Evolutionary conservation across 2,888 invertebrate species (phyloP).

Genomic region (Linnaemya tessellans): DNA sequence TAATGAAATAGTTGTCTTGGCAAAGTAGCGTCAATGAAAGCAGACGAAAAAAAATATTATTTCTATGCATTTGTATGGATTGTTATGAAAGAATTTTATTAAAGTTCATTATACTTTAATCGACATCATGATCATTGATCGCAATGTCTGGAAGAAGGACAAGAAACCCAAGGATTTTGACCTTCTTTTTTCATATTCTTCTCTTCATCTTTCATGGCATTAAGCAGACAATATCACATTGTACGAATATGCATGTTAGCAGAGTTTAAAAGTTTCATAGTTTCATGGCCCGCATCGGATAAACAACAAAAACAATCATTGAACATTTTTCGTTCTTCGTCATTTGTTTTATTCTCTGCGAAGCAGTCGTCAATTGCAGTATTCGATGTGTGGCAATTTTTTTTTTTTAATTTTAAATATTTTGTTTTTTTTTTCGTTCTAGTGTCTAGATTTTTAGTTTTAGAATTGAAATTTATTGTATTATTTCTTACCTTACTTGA

Average conservation of each 20-base stretch:
- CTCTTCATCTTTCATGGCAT: conserved; percentile 48
- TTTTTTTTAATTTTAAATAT: conserved; percentile 4
- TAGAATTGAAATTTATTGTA: conserved; percentile 22
- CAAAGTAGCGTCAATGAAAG: conserved; percentile 14
- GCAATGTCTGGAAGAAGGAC: conserved; percentile 77
- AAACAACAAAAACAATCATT: conserved; percentile 39
- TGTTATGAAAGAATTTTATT: conserved; percentile 12
- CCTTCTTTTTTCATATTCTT: conserved; percentile 75
- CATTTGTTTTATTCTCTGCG: conserved; percentile 3
- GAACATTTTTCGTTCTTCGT: conserved; percentile 18
- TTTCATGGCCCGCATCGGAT: neutral
- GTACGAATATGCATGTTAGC: neutral
- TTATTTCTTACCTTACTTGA: conserved; percentile 46
- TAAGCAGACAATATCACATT: conserved; percentile 34
- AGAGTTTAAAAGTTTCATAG: conserved; percentile 48
- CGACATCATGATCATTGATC: conserved; percentile 37
- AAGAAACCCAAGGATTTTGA: conserved; percentile 82
- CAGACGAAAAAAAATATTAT: conserved; percentile 5
- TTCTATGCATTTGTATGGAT: conserved; percentile 24
- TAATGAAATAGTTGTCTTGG: conserved; percentile 19
- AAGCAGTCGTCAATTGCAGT: conserved; percentile 8
- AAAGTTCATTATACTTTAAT: conserved; percentile 39
- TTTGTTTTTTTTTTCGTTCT: neutral
- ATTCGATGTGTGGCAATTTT: conserved; percentile 15
- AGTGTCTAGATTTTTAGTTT: conserved; percentile 34